A percentile compares a stretch with the other conserved stretches of the same genome.
These are phyloP conservation scores for Pediacus dermestoides DNA, from an alignment of 2,888 invertebrate genomes.

Conservation along the genomic window DNA sequence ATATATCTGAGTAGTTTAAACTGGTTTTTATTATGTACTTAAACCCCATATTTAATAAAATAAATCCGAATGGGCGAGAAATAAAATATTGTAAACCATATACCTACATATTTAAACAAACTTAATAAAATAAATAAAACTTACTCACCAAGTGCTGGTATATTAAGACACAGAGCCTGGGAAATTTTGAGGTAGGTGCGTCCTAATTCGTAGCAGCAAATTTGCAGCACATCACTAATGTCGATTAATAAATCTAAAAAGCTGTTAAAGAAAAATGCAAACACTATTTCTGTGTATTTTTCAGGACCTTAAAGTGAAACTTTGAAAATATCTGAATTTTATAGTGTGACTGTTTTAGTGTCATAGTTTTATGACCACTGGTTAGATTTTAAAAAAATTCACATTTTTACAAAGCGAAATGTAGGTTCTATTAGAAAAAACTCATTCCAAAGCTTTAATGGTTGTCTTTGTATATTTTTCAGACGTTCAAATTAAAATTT, in stretches of 20 bases:
- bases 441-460: no score
- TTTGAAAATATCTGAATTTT: no score
- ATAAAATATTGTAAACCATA: conserved; percentile 2
- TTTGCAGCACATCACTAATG: conserved; percentile 95
- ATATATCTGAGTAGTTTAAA: conserved; percentile 16
- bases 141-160: conserved; percentile 82
- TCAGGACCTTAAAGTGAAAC: no score
- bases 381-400: no score
- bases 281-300: no score
- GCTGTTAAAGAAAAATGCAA: no score
- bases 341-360: no score
- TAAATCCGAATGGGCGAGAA: background rate
- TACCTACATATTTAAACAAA: conserved; percentile 1
- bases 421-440: no score
- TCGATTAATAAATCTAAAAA: conserved; percentile 86
- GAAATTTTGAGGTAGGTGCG: conserved; percentile 87
- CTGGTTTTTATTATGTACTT: background rate
- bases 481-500: no score
- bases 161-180: conserved; percentile 83
- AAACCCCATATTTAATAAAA: conserved; percentile 1
- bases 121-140: conserved; percentile 12
- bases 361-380: no score
- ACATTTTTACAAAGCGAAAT: no score
- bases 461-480: no score
- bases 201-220: conserved; percentile 94